These are phyloP conservation scores for Mycogona germanica DNA, from an alignment of 2,888 invertebrate genomes.

Conservation along the genomic window DNA sequence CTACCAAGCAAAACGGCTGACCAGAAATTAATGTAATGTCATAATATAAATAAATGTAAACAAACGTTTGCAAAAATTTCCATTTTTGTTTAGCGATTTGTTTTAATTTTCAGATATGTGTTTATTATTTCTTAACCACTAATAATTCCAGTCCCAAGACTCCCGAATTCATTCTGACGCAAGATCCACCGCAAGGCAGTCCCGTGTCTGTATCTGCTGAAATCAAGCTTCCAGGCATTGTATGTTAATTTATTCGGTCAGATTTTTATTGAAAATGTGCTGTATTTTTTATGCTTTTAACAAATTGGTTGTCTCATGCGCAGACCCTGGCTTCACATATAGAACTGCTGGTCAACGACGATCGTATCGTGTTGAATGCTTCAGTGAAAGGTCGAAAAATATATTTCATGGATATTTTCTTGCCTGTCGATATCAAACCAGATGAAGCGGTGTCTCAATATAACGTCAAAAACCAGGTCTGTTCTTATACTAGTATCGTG, in stretches of 20 bases:
- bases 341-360: no score
- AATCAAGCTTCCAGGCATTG: conserved; percentile 17
- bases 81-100: no score
- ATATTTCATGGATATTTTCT: conserved; percentile 34
- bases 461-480: conserved; percentile 31
- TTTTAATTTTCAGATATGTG: no score
- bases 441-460: conserved; percentile 35
- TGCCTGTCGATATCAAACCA: conserved; percentile 32
- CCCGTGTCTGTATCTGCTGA: conserved; percentile 11
- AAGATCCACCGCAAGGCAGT: conserved; percentile 3
- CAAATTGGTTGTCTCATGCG: no score
- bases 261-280: no score
- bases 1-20: conserved; percentile 31
- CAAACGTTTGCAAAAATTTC: no score
- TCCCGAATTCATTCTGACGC: conserved; percentile 1
- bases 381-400: conserved; percentile 27
- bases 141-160: conserved; percentile 4
- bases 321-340: no score
- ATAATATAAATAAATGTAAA: no score
- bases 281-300: no score
- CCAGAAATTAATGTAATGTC: no score
- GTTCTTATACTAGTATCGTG: no score
- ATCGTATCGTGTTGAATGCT: conserved; percentile 32
- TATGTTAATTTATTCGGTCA: conserved; percentile 9
- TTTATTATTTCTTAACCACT: conserved; percentile 5